phyloP scores from a whole-genome alignment of 2,113 vertebrate species.

The Rhea americana region DNA sequence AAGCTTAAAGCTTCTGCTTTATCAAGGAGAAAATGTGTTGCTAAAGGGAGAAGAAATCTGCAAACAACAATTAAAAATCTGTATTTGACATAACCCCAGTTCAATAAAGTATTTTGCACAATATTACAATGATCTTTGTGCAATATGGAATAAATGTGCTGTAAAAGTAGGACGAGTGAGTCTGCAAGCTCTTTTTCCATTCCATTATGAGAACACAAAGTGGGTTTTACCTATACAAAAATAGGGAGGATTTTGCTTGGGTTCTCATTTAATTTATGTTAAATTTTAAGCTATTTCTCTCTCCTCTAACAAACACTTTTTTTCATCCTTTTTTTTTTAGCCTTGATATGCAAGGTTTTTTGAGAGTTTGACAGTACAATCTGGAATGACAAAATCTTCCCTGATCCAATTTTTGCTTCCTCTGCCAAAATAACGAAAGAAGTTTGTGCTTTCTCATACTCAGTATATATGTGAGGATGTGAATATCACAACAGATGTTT shows the following conservation, averaged over 20 bases:
- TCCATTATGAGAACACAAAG: conserved; percentile 7
- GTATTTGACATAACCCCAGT: conserved; percentile 19
- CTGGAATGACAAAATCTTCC: not conserved
- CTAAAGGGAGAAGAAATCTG: not conserved
- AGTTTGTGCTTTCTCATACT: not conserved
- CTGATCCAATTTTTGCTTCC: not conserved
- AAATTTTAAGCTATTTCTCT: not conserved
- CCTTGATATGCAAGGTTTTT: conserved; percentile 6
- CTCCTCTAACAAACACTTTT: not conserved
- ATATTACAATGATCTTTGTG: not conserved
- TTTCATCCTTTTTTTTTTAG: not conserved
- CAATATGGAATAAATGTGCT: not conserved
- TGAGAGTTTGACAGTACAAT: not conserved
- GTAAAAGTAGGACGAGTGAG: conserved; percentile 35
- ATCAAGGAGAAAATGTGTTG: not conserved
- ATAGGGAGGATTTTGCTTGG: not conserved
- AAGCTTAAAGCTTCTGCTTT: not conserved
- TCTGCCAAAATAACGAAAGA: not conserved
- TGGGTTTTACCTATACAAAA: not conserved
- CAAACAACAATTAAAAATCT: not conserved
- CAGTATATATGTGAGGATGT: not conserved
- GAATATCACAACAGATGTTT: not conserved
- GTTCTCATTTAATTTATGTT: conserved; percentile 22
- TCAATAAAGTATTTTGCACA: conserved; percentile 17
- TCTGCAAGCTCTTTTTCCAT: not conserved